Conservation (phyloP, 2,797 vertebrate genomes). For the Mareca penelope region DNA sequence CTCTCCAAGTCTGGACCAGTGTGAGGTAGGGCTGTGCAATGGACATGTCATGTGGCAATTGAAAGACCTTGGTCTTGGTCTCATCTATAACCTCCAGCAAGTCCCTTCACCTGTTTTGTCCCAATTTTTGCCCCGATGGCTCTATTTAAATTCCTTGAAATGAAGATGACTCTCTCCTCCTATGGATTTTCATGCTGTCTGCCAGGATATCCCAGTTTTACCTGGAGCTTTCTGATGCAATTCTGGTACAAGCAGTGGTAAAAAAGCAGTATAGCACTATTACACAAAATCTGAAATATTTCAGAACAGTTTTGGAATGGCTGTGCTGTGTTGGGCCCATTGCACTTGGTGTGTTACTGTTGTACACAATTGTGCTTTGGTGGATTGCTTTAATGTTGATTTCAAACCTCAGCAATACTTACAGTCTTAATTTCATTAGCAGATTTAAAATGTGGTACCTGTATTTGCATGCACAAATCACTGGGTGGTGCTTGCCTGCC, state of each 20-base stretch:
- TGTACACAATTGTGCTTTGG: neutral
- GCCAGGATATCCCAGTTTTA: neutral
- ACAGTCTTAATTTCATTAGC: neutral
- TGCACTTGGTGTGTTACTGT: neutral
- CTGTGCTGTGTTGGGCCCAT: neutral
- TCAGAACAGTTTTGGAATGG: neutral
- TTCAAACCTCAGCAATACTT: neutral
- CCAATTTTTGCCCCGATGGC: neutral
- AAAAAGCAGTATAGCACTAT: neutral
- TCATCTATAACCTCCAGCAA: neutral
- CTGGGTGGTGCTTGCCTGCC: neutral
- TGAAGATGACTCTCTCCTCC: neutral
- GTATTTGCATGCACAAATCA: neutral
- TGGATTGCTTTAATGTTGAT: neutral
- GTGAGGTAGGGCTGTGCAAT: neutral
- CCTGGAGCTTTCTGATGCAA: neutral
- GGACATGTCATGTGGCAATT: neutral
- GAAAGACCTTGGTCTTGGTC: neutral
- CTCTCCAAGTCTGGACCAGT: neutral
- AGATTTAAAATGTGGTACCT: neutral
- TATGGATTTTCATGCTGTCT: neutral
- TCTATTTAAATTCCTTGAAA: neutral
- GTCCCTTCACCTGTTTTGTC: neutral
- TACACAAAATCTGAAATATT: neutral
- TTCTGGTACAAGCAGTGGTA: neutral